A percentile compares a stretch with the other conserved stretches of the same genome.
phyloP scores from a whole-genome alignment of 2,113 vertebrate genomes.

The Thomomys bottae region DNA sequence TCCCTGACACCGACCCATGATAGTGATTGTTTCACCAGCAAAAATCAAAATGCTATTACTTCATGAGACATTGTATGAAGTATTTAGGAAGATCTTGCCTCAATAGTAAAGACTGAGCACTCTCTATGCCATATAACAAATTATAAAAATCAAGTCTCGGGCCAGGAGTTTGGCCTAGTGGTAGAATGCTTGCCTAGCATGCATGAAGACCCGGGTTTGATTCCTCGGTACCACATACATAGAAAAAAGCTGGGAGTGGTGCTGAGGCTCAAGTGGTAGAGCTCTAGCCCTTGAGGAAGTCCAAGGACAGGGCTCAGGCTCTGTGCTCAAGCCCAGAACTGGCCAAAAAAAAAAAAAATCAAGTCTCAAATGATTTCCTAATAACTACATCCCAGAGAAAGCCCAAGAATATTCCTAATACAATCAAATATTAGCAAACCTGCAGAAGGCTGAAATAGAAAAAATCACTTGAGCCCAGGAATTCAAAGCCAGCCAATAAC shows the following conservation, averaged over 20 bases:
- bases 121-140: neutral
- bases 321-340: too few species aligned
- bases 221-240: too few species aligned
- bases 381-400: constrained; percentile 13
- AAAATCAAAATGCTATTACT: neutral
- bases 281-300: too few species aligned
- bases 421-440: neutral
- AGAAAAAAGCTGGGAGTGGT: too few species aligned
- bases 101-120: neutral
- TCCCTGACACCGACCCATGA: neutral
- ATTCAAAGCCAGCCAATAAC: neutral
- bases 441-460: neutral
- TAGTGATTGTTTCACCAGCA: neutral
- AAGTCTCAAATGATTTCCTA: neutral
- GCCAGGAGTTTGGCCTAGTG: too few species aligned
- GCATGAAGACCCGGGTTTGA: too few species aligned
- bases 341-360: too few species aligned
- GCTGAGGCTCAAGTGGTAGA: too few species aligned
- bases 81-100: neutral
- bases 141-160: neutral
- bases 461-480: neutral
- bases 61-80: neutral
- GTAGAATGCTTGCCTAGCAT: too few species aligned
- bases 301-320: too few species aligned
- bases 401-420: neutral